Conservation (phyloP, 2,888 invertebrate species). For the Leucania comma region DNA sequence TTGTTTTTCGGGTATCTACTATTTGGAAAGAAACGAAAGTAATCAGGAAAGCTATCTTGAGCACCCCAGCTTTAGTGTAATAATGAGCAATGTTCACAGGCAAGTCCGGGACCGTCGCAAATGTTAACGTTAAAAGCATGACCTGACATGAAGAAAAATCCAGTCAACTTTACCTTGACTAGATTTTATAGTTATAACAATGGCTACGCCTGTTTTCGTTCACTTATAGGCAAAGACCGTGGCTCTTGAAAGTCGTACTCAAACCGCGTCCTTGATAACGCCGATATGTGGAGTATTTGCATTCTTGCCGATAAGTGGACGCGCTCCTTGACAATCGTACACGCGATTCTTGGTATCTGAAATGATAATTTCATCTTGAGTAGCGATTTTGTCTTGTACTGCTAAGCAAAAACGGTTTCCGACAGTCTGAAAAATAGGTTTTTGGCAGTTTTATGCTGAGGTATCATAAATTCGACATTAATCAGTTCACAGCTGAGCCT, state of each 20-base stretch:
- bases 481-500: background rate
- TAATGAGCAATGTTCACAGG: conserved; percentile 40
- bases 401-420: conserved; percentile 8
- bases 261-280: conserved; percentile 32
- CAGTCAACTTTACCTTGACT: conserved; percentile 28
- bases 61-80: conserved; percentile 16
- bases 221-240: conserved; percentile 46
- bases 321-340: conserved; percentile 54
- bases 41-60: background rate
- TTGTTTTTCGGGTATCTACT: no score
- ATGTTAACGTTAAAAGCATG: conserved; percentile 39
- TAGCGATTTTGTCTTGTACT: conserved; percentile 19
- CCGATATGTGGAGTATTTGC: conserved; percentile 44
- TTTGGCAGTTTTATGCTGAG: background rate
- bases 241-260: conserved; percentile 32
- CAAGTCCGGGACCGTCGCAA: conserved; percentile 15
- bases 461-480: background rate
- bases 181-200: conserved; percentile 40
- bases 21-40: no score
- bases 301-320: conserved; percentile 56
- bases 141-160: conserved; percentile 38
- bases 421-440: background rate
- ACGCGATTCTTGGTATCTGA: conserved; percentile 55
- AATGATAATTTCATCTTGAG: conserved; percentile 39
- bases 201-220: conserved; percentile 38